These are phyloP conservation scores for Phortica variegata DNA, from an alignment of 1,140 invertebrate genomes.

Conservation along the genomic window DNA sequence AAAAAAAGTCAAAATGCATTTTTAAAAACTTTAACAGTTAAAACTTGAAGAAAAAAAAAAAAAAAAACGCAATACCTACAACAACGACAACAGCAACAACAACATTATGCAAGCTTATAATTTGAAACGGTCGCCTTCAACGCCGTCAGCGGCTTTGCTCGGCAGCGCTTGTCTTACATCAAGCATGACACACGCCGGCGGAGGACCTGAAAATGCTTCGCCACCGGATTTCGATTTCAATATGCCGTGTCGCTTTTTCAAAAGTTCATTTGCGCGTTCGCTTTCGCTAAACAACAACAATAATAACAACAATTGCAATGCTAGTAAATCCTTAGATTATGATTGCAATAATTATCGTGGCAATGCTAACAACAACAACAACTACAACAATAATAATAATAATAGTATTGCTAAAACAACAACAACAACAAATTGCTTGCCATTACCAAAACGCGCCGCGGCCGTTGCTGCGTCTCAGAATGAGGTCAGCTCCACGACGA, in stretches of 20 bases:
- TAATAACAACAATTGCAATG: slow-evolving; percentile 15
- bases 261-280: slow-evolving; percentile 56
- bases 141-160: slow-evolving; percentile 3
- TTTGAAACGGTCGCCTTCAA: slow-evolving; percentile 2
- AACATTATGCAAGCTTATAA: slow-evolving; percentile 21
- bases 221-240: slow-evolving; percentile 53
- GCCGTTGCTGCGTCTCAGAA: not conserved
- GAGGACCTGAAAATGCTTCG: slow-evolving; percentile 9
- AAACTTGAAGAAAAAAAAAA: no score
- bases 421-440: slow-evolving; percentile 1
- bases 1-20: slow-evolving; percentile 6
- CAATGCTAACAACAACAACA: slow-evolving; percentile 16
- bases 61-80: no score
- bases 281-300: slow-evolving; percentile 48
- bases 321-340: slow-evolving; percentile 21
- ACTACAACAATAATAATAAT: not conserved
- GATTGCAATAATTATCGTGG: slow-evolving; percentile 14
- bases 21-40: not conserved
- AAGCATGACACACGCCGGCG: slow-evolving; percentile 1
- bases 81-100: no score
- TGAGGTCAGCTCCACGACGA: not conserved
- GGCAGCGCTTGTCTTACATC: no score
- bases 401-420: slow-evolving; percentile 11
- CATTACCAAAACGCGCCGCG: not conserved
- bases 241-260: slow-evolving; percentile 52